Conservation (phyloP, 2,797 vertebrate genomes). For the Poliocrania exsul region DNA sequence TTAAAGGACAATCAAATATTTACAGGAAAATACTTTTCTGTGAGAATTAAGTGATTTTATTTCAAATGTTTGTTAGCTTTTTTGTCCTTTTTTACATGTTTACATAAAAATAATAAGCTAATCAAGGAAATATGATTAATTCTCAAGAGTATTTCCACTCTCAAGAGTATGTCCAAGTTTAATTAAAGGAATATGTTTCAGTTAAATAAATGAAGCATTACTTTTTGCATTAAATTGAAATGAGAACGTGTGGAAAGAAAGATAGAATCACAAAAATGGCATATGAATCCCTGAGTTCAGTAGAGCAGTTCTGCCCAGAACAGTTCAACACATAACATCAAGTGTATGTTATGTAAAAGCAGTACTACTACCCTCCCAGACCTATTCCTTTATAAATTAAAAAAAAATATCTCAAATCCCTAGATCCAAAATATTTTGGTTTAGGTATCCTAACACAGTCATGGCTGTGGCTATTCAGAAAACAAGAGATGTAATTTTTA, state of each 20-base stretch:
- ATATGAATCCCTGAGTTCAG: neutral
- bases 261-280: neutral
- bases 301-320: neutral
- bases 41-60: conserved; percentile 9
- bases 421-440: neutral
- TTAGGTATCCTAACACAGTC: neutral
- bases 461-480: neutral
- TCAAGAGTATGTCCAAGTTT: neutral
- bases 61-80: neutral
- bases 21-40: conserved; percentile 18
- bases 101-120: neutral
- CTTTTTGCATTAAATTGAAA: neutral
- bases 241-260: neutral
- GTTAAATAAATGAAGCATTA: neutral
- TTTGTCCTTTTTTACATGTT: neutral
- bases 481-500: neutral
- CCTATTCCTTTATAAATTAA: neutral
- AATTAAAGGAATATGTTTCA: neutral
- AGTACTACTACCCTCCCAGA: neutral
- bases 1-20: conserved; percentile 81
- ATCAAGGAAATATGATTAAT: neutral
- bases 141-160: neutral
- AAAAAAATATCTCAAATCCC: neutral
- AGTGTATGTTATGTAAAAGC: neutral
- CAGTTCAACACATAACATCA: neutral